A percentile compares a stretch with the other conserved stretches of the same genome.
These are phyloP conservation scores for Halocynthia roretzi DNA, from an alignment of 23 tunicate species.

Conservation along the genomic window DNA sequence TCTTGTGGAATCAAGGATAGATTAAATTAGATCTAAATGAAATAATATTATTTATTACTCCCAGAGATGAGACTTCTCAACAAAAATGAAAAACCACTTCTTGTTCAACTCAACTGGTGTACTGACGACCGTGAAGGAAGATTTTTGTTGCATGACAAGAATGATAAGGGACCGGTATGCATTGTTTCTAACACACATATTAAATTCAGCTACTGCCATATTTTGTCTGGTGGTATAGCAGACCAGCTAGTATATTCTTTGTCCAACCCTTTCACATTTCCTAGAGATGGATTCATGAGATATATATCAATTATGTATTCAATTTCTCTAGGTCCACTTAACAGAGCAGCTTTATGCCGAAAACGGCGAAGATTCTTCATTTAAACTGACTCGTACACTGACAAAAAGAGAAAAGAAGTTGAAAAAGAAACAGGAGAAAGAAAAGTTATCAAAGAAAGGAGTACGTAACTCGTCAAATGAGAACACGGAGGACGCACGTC, in stretches of 20 bases:
- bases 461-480: conserved; percentile 1
- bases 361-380: conserved; percentile 23
- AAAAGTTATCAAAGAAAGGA: conserved; percentile 9
- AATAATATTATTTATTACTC: not conserved
- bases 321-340: conserved; percentile 11
- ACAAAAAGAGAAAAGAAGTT: conserved; percentile 76
- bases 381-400: conserved; percentile 66
- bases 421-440: conserved; percentile 55
- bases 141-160: conserved; percentile 66
- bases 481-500: conserved; percentile 4
- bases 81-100: conserved; percentile 63
- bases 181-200: not conserved
- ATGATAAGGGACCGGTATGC: conserved; percentile 59
- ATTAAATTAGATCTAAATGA: not conserved
- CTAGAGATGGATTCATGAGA: too few relatives aligned
- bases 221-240: too few relatives aligned
- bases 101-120: conserved; percentile 81
- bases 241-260: too few relatives aligned
- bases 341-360: conserved; percentile 14
- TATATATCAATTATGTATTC: too few relatives aligned
- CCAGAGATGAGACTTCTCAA: conserved; percentile 53
- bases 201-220: too few relatives aligned
- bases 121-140: conserved; percentile 92
- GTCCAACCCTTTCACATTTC: too few relatives aligned
- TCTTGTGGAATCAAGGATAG: too few relatives aligned